phyloP scores from a whole-genome alignment of 2,888 invertebrate species.

The Nephrocerus scutellatus region DNA sequence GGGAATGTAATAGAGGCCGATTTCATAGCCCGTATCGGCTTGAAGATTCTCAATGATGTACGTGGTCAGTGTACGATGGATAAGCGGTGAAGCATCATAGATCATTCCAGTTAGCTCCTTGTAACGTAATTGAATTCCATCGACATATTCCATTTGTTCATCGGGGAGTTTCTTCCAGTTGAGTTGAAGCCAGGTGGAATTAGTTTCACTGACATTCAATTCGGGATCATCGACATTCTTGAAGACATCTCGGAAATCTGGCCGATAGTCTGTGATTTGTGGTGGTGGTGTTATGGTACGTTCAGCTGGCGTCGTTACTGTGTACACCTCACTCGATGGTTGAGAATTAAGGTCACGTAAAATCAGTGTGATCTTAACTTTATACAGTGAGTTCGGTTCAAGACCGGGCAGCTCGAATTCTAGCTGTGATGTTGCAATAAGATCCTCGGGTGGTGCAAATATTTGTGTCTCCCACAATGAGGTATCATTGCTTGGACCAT shows the following conservation, averaged over 20 bases:
- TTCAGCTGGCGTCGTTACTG: conserved; percentile 61
- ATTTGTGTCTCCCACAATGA: conserved; percentile 76
- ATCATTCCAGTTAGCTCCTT: conserved; percentile 75
- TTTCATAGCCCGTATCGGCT: conserved; percentile 72
- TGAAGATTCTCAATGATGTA: conserved; percentile 72
- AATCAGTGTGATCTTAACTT: conserved; percentile 72
- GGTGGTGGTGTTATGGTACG: conserved; percentile 49
- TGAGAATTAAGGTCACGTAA: conserved; percentile 70
- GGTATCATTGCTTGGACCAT: conserved; percentile 63
- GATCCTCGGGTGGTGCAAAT: conserved; percentile 78
- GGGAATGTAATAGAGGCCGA: conserved; percentile 76
- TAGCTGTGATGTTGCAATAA: conserved; percentile 76
- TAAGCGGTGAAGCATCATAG: conserved; percentile 75
- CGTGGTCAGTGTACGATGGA: conserved; percentile 72
- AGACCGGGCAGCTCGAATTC: conserved; percentile 76
- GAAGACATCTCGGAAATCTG: conserved; percentile 46
- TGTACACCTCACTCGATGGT: conserved; percentile 70
- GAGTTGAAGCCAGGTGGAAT: conserved; percentile 70
- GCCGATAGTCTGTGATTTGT: conserved; percentile 40
- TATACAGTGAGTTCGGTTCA: conserved; percentile 72
- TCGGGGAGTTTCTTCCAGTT: conserved; percentile 77
- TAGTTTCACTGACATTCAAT: conserved; percentile 64
- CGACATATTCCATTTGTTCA: conserved; percentile 74
- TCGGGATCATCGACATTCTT: conserved; percentile 64
- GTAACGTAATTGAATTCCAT: conserved; percentile 81